phyloP scores from a whole-genome alignment of 2,888 invertebrate genomes.

The Pheosia gnoma region DNA sequence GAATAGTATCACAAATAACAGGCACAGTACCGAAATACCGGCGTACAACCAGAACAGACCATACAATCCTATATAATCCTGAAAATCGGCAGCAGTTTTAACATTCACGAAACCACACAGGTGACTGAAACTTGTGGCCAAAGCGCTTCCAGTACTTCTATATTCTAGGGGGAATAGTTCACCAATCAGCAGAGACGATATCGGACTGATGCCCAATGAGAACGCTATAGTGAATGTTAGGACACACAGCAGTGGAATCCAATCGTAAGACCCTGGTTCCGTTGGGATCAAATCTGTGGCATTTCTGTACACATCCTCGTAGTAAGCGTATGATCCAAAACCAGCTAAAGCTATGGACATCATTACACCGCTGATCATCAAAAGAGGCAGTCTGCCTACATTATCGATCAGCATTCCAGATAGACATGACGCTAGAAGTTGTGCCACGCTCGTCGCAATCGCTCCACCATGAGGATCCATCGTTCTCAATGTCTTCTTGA shows the following conservation, averaged over 20 bases:
- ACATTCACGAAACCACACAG: conserved; percentile 94
- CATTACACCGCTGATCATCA: conserved; percentile 92
- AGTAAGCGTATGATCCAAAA: conserved; percentile 93
- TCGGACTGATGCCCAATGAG: conserved; percentile 90
- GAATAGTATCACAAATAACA: conserved; percentile 92
- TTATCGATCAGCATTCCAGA: conserved; percentile 94
- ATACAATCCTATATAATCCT: conserved; percentile 88
- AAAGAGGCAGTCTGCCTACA: conserved; percentile 91
- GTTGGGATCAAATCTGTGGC: conserved; percentile 57
- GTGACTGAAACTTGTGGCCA: conserved; percentile 93
- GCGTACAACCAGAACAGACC: conserved; percentile 96
- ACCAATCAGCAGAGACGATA: conserved; percentile 88
- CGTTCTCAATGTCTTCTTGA: conserved; percentile 91
- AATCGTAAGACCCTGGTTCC: conserved; percentile 86
- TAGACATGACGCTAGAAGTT: conserved; percentile 91
- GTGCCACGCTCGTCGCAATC: conserved; percentile 92
- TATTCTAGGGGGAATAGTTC: conserved; percentile 89
- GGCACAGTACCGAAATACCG: conserved; percentile 89
- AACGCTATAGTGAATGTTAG: conserved; percentile 93
- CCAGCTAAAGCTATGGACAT: conserved; percentile 93
- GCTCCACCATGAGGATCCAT: conserved; percentile 93
- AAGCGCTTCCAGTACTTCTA: conserved; percentile 86
- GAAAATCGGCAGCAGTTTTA: conserved; percentile 92
- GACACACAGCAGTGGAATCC: conserved; percentile 93
- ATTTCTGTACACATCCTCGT: conserved; percentile 85